These are phyloP conservation scores for Gallinago media DNA, from an alignment of 2,113 vertebrate species.

Conservation along the genomic window DNA sequence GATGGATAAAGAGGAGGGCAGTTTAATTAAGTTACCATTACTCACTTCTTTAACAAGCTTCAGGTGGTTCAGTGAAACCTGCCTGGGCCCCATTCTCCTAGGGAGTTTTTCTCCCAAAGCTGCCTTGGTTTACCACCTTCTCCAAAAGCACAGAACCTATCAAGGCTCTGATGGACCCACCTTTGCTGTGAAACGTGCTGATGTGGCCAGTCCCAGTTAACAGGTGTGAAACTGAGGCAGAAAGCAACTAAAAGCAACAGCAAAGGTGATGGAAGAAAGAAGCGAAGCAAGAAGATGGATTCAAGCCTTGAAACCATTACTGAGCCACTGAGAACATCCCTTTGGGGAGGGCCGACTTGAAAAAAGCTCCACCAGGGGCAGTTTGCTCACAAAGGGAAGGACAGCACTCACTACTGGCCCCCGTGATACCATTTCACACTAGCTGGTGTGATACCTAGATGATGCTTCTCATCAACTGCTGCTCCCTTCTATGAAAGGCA, in stretches of 20 bases:
- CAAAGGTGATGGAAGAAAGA: neutral
- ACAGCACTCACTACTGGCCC: neutral
- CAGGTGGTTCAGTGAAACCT: neutral
- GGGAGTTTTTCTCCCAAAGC: neutral
- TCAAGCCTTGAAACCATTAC: neutral
- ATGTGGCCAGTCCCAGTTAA: neutral
- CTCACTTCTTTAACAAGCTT: neutral
- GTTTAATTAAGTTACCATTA: neutral
- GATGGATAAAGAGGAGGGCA: neutral
- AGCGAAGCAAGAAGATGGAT: neutral
- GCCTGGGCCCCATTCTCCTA: neutral
- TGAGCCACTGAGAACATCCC: neutral
- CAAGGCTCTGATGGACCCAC: neutral
- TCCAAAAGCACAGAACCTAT: neutral
- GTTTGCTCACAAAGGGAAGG: neutral
- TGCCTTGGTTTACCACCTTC: neutral
- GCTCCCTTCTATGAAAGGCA: neutral
- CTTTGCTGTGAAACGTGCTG: neutral
- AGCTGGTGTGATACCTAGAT: neutral
- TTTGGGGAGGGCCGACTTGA: neutral
- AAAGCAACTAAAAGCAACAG: neutral
- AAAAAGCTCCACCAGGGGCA: rapidly evolving
- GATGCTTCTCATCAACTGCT: neutral
- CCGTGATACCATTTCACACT: neutral
- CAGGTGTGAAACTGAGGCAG: neutral